Evolutionary conservation across 2,888 invertebrate species (phyloP), one percentile per base, ranked within the genome.

Genomic region (Drosophila kanekoi): DNA sequence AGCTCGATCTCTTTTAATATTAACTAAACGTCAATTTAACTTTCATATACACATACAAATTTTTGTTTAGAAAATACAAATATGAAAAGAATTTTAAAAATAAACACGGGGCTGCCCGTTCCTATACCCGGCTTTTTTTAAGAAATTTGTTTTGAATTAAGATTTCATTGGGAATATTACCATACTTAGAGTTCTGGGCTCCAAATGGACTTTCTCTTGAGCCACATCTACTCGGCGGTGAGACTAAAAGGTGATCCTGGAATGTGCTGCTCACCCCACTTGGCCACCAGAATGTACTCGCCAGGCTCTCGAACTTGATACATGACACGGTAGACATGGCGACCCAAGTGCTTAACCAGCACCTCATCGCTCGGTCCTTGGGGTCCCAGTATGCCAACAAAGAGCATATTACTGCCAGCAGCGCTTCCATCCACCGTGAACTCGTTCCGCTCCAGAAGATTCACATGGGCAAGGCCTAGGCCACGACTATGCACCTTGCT

Each of bases 281-380:
- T 98, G 76, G 97, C 96, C 86, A 98, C 95, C 81, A 99, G 94
- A 85, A 98, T 95, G 93, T 99, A 98, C 85, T 98, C 97, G 74
- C 98, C 99, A 87, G 96, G 94, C 91, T 98, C 98, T 87, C 96
- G 95, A 58, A 98, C 96, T 73, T 96, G 94, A 92, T 98, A 99
- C 92, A 95, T 96, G 79, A 98, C 97, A 89, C 96, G 96, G 92
- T 98, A 98, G 91, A 96, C 95, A 93, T 97, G 96, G 83, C 96
- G 95, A 32, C 98, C 98, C 90, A 96, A 94, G 93, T 98, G 98
- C 91, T 97, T 98, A 71, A 98, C 95, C 89, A 95, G 95, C 20
- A 99, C 97, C 92, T 99, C 99, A 77, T 99, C 99, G 91, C 98
- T 97, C 0, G 98, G 98, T 65, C 98, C 98, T 91, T 97, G 97